Evolutionary conservation across 2,113 vertebrate genomes (phyloP).

Genomic region (Triplophysa dalaica): DNA sequence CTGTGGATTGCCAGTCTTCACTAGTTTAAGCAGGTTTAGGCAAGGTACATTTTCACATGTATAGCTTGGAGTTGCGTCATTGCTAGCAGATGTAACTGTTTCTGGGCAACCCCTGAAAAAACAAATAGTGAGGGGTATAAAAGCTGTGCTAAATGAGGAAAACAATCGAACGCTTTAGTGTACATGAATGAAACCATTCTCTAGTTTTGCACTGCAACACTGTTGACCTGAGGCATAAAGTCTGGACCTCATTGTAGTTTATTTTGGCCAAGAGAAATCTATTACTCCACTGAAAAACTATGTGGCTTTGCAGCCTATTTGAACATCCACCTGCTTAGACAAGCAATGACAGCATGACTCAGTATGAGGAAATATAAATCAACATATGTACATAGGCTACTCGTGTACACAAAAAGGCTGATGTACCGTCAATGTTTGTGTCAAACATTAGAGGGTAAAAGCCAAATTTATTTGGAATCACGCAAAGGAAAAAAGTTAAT

Average conservation of each 20-base stretch:
- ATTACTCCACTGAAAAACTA: neutral
- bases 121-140: conserved; percentile 29
- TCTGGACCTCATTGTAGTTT: neutral
- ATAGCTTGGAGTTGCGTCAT: conserved; percentile 37
- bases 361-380: neutral
- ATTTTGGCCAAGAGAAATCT: too few species aligned
- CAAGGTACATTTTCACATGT: conserved; percentile 31
- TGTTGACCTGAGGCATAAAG: too few species aligned
- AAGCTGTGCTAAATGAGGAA: neutral
- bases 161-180: conserved; percentile 13
- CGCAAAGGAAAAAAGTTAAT: too few species aligned
- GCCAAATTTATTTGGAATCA: too few species aligned
- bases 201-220: neutral
- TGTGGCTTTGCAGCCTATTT: neutral
- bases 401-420: neutral
- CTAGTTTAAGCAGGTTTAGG: neutral
- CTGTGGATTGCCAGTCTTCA: too few species aligned
- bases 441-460: too few species aligned
- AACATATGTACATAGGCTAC: neutral
- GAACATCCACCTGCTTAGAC: neutral
- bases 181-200: neutral
- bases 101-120: conserved; percentile 36
- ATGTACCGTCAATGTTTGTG: too few species aligned
- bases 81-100: conserved; percentile 41
- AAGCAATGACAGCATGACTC: neutral